phyloP scores from a whole-genome alignment of 2,888 invertebrate species.

The Drosophila yooni region DNA sequence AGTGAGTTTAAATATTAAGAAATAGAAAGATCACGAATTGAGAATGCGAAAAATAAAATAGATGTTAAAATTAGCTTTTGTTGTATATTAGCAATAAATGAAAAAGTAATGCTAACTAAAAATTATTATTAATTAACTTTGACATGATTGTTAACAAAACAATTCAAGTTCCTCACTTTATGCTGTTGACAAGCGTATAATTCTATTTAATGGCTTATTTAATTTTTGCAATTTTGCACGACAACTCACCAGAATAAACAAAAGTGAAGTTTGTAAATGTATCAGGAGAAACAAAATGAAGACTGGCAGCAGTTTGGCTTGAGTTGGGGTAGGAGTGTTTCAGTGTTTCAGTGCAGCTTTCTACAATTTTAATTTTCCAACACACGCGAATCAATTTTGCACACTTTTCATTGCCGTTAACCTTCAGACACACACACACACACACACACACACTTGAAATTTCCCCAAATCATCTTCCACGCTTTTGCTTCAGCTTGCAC shows the following conservation, averaged over 20 bases:
- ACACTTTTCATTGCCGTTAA: conserved; percentile 24
- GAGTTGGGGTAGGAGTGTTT: background rate
- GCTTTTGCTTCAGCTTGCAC: conserved; percentile 35
- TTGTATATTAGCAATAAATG: background rate
- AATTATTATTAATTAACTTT: conserved; percentile 1
- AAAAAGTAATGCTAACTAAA: background rate
- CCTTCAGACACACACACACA: conserved; percentile 26
- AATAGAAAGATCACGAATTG: background rate
- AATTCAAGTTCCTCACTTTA: conserved; percentile 2
- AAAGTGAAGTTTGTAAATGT: background rate
- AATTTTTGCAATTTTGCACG: background rate
- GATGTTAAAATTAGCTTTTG: background rate
- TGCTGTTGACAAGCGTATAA: conserved; percentile 25
- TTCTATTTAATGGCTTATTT: background rate
- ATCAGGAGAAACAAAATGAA: background rate
- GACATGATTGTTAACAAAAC: conserved; percentile 7
- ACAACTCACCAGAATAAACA: background rate
- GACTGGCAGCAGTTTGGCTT: background rate
- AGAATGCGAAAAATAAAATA: background rate
- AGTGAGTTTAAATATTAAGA: too few relatives aligned
- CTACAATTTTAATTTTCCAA: conserved; percentile 17
- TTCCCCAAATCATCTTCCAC: conserved; percentile 42
- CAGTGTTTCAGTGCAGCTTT: conserved; percentile 7
- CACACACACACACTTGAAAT: conserved; percentile 24
- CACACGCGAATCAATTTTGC: conserved; percentile 23